phyloP scores from a whole-genome alignment of 2,113 vertebrate genomes.

The Delphinapterus leucas region DNA sequence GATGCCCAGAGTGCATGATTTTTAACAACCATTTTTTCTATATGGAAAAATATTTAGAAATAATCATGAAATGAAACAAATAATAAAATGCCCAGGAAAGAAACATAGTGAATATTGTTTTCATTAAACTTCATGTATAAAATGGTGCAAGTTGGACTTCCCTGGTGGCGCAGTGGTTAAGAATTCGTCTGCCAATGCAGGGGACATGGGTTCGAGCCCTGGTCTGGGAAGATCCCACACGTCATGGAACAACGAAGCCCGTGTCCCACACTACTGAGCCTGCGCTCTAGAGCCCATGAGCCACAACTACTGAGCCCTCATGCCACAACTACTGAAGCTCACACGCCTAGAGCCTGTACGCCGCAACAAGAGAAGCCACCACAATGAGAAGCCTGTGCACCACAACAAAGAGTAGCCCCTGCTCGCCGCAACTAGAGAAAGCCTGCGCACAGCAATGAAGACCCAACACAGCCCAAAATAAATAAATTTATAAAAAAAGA shows the following conservation, averaged over 20 bases:
- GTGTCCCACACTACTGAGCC: too few species aligned
- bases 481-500: background rate
- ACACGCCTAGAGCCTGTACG: too few species aligned
- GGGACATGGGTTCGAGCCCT: background rate
- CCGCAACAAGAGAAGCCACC: too few species aligned
- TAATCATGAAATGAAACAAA: background rate
- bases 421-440: too few species aligned
- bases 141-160: background rate
- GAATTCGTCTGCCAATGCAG: background rate
- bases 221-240: background rate
- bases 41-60: background rate
- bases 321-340: too few species aligned
- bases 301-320: too few species aligned
- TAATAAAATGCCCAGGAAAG: background rate
- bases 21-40: background rate
- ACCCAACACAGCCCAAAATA: background rate
- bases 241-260: too few species aligned
- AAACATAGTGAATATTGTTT: background rate
- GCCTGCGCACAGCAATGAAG: too few species aligned
- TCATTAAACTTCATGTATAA: background rate
- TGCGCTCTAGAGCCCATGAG: too few species aligned
- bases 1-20: background rate
- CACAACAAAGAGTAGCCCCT: too few species aligned
- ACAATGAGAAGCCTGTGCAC: too few species aligned
- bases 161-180: background rate